A percentile compares a stretch with the other conserved stretches of the same genome.
phyloP scores from a whole-genome alignment of 2,888 invertebrate species.

The Platypus cylindrus region DNA sequence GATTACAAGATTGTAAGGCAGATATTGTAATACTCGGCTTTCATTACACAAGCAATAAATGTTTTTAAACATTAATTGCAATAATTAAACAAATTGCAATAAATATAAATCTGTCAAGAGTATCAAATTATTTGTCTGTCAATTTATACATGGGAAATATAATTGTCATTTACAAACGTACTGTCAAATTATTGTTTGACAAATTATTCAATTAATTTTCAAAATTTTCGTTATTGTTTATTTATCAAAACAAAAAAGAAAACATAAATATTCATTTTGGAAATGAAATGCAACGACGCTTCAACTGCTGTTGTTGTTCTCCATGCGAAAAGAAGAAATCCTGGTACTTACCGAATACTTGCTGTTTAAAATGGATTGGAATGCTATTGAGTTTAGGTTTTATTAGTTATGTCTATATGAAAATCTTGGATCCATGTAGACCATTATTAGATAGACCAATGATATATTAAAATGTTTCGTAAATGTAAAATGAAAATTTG shows the following conservation, averaged over 20 bases:
- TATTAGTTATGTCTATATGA: conserved; percentile 13
- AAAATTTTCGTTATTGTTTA: conserved; percentile 8
- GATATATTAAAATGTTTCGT: conserved; percentile 12
- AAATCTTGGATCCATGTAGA: conserved; percentile 14
- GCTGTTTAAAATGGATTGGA: conserved; percentile 17
- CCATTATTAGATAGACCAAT: conserved; percentile 16
- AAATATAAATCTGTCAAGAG: too few species aligned
- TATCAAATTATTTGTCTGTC: too few species aligned
- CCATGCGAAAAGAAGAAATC: conserved; percentile 6
- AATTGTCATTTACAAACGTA: too few species aligned
- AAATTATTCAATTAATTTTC: too few species aligned
- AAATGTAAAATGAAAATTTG: too few species aligned
- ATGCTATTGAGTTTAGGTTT: conserved; percentile 10
- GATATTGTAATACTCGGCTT: too few species aligned
- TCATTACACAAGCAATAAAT: too few species aligned
- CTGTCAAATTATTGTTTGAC: too few species aligned
- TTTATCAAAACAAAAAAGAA: conserved; percentile 4
- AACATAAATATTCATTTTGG: conserved; percentile 4
- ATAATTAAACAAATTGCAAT: too few species aligned
- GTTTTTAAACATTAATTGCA: too few species aligned
- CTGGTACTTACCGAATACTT: conserved; percentile 11
- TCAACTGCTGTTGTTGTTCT: conserved; percentile 15
- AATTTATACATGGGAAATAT: too few species aligned
- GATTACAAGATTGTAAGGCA: too few species aligned
- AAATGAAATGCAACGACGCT: conserved; percentile 12